These are phyloP conservation scores for Helostoma temminkii DNA, from an alignment of 2,797 vertebrate genomes.

Conservation along the genomic window DNA sequence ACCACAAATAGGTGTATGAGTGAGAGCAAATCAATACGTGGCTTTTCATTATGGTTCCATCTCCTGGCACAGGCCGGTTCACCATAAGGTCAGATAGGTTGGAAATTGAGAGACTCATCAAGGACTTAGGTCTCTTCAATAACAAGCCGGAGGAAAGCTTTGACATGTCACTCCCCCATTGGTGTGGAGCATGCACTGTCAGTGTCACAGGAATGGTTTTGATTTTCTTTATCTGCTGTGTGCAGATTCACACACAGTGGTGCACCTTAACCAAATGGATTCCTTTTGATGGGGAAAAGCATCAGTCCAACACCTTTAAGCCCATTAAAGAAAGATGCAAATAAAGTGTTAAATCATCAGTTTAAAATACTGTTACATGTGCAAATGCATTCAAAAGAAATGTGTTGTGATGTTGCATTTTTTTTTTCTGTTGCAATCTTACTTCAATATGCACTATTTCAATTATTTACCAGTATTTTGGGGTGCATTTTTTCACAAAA, in stretches of 20 bases:
- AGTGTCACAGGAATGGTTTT: constrained; percentile 8
- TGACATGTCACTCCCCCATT: constrained; percentile 26
- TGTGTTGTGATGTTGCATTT: constrained; percentile 6
- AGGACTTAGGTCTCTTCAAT: constrained; percentile 53
- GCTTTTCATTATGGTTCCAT: constrained; percentile 74
- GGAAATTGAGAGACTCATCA: constrained; percentile 75
- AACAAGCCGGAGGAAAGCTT: constrained; percentile 30
- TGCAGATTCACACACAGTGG: constrained; percentile 18
- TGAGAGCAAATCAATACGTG: constrained; percentile 75
- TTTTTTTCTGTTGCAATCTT: background rate
- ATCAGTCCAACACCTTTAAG: background rate
- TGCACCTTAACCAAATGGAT: constrained; percentile 19
- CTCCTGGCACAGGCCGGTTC: constrained; percentile 53
- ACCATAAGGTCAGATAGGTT: constrained; percentile 50
- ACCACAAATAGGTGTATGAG: constrained; percentile 58
- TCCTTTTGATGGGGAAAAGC: constrained; percentile 1
- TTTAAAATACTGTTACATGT: background rate
- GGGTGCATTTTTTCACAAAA: background rate
- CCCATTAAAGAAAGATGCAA: background rate
- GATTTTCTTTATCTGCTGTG: constrained; percentile 39
- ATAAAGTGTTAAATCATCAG: constrained; percentile 6
- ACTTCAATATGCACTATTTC: background rate
- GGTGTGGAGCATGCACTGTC: background rate
- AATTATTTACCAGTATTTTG: constrained; percentile 15
- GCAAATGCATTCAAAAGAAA: background rate